These are phyloP conservation scores for Malacosoma neustria DNA, from an alignment of 2,888 invertebrate genomes.

Conservation along the genomic window DNA sequence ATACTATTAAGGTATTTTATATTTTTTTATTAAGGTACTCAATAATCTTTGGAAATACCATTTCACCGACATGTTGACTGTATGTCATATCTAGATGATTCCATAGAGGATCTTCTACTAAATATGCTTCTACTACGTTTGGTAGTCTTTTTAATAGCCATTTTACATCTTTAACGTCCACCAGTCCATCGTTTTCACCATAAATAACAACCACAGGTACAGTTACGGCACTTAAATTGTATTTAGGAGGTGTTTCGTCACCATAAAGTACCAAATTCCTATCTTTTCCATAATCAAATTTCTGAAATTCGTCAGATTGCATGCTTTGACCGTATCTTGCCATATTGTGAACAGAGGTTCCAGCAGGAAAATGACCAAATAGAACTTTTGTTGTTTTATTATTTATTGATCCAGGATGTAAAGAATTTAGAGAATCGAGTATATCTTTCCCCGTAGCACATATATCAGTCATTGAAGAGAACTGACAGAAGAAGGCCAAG, in stretches of 20 bases:
- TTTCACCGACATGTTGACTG: slow-evolving; percentile 18
- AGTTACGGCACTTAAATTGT: slow-evolving; percentile 33
- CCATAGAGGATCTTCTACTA: slow-evolving; percentile 65
- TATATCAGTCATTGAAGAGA: neutral
- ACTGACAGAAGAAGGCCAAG: slow-evolving; percentile 35
- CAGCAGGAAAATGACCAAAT: slow-evolving; percentile 40
- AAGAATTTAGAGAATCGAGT: slow-evolving; percentile 25
- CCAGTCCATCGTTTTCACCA: slow-evolving; percentile 71
- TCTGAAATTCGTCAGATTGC: slow-evolving; percentile 27
- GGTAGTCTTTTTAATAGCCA: slow-evolving; percentile 69
- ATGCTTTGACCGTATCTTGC: slow-evolving; percentile 45
- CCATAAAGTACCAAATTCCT: slow-evolving; percentile 38
- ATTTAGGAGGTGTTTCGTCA: slow-evolving; percentile 31
- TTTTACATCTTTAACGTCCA: slow-evolving; percentile 72
- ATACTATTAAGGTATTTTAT: too few species aligned
- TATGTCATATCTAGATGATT: slow-evolving; percentile 23
- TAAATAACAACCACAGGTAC: slow-evolving; percentile 40
- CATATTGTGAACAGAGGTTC: slow-evolving; percentile 39
- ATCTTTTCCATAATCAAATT: slow-evolving; percentile 40
- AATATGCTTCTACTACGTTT: slow-evolving; percentile 67
- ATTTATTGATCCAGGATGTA: slow-evolving; percentile 38
- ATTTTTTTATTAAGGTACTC: slow-evolving; percentile 38
- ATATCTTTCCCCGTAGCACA: neutral
- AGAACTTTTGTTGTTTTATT: slow-evolving; percentile 28
- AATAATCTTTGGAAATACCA: slow-evolving; percentile 41